Conservation (phyloP, 2,113 vertebrate genomes). For the Trogon surrucura region DNA sequence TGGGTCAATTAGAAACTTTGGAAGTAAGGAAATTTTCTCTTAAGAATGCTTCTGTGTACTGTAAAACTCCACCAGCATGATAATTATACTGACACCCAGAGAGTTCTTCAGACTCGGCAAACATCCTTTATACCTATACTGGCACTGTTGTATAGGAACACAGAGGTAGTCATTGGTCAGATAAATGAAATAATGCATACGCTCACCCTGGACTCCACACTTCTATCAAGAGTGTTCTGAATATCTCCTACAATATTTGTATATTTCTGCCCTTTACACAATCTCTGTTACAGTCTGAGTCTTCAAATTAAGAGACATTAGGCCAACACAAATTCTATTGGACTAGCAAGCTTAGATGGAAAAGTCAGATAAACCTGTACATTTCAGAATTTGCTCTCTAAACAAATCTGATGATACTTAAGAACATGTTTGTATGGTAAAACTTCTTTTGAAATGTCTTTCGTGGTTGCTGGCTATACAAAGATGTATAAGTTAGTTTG, state of each 20-base stretch:
- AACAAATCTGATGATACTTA: background rate
- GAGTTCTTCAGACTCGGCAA: background rate
- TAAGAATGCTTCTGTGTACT: background rate
- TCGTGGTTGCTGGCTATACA: background rate
- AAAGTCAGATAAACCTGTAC: background rate
- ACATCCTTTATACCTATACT: background rate
- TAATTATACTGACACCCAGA: background rate
- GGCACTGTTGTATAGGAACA: background rate
- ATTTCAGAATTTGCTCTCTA: background rate
- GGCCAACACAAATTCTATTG: background rate
- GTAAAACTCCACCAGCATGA: background rate
- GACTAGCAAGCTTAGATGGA: background rate
- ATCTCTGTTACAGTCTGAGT: background rate
- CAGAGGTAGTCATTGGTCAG: background rate
- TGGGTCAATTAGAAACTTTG: background rate
- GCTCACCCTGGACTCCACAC: background rate
- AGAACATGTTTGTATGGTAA: background rate
- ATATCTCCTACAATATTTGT: background rate
- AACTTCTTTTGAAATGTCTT: background rate
- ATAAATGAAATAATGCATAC: background rate
- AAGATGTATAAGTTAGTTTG: background rate
- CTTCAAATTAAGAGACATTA: background rate
- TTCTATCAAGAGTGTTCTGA: background rate
- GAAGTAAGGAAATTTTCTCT: background rate
- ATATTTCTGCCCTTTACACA: background rate